Evolutionary conservation across 2,888 invertebrate species (phyloP).

Genomic region (Rhogogaster chlorosoma): DNA sequence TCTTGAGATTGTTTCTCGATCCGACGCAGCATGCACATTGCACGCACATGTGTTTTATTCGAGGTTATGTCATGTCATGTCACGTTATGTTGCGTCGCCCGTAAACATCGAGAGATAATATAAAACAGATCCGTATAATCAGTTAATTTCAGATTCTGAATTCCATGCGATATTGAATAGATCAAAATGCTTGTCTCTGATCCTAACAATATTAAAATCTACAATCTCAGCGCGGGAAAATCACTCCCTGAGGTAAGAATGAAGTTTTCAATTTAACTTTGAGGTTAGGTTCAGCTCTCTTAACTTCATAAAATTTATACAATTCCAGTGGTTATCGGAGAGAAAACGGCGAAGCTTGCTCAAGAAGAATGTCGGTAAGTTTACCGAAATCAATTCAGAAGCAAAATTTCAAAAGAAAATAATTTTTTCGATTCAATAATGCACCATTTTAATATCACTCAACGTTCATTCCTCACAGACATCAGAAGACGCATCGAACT

Average conservation of each 20-base stretch:
- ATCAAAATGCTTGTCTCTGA: slow-evolving; percentile 92
- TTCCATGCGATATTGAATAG: slow-evolving; percentile 59
- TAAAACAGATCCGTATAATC: background rate
- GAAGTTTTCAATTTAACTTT: slow-evolving; percentile 52
- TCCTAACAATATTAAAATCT: slow-evolving; percentile 98
- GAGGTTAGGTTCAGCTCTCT: slow-evolving; percentile 5
- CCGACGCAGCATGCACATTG: background rate
- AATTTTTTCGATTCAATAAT: background rate
- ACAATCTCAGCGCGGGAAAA: slow-evolving; percentile 98
- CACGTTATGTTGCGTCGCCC: background rate
- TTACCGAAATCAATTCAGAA: background rate
- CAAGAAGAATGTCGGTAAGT: slow-evolving; percentile 89
- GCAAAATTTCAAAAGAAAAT: background rate
- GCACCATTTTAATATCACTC: slow-evolving; percentile 32
- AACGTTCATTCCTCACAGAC: slow-evolving; percentile 79
- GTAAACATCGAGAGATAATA: background rate
- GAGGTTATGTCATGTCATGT: slow-evolving; percentile 31
- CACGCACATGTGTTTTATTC: background rate
- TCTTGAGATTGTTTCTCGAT: background rate
- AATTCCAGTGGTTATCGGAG: slow-evolving; percentile 91
- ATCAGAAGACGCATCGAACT: slow-evolving; percentile 94
- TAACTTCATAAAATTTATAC: slow-evolving; percentile 50
- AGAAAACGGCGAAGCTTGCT: slow-evolving; percentile 89
- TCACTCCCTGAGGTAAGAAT: slow-evolving; percentile 94
- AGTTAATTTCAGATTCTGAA: background rate